Evolutionary conservation across 2,113 vertebrate genomes (phyloP).

Genomic region (Glareola pratincola): DNA sequence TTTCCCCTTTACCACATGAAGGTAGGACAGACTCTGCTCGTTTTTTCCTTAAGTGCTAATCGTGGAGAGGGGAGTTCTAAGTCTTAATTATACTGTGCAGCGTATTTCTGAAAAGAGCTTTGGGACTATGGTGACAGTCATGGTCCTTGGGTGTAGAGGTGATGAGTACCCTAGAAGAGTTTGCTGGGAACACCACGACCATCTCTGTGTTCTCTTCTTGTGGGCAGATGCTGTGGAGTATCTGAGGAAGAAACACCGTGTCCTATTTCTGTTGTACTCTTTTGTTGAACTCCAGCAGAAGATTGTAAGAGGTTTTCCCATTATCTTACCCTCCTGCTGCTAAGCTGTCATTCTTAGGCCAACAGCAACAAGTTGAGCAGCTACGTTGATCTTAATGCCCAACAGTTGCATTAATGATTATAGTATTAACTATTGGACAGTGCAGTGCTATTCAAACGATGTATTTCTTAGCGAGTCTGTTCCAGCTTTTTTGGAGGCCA

Average conservation of each 20-base stretch:
- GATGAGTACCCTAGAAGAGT: background rate
- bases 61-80: background rate
- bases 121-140: background rate
- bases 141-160: background rate
- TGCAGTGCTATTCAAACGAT: background rate
- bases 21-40: background rate
- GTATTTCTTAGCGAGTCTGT: background rate
- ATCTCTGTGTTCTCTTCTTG: background rate
- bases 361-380: background rate
- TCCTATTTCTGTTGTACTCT: background rate
- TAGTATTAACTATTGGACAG: background rate
- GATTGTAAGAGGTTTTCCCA: background rate
- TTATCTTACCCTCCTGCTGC: slow-evolving; percentile 35
- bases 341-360: background rate
- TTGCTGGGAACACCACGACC: rapidly evolving
- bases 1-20: background rate
- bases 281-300: background rate
- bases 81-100: background rate
- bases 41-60: background rate
- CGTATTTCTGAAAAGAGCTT: background rate
- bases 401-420: background rate
- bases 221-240: background rate
- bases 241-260: background rate
- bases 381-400: background rate
- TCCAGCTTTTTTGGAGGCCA: slow-evolving; percentile 4